Evolutionary conservation across 2,113 vertebrate species (phyloP).

Genomic region (Centropristis striata): DNA sequence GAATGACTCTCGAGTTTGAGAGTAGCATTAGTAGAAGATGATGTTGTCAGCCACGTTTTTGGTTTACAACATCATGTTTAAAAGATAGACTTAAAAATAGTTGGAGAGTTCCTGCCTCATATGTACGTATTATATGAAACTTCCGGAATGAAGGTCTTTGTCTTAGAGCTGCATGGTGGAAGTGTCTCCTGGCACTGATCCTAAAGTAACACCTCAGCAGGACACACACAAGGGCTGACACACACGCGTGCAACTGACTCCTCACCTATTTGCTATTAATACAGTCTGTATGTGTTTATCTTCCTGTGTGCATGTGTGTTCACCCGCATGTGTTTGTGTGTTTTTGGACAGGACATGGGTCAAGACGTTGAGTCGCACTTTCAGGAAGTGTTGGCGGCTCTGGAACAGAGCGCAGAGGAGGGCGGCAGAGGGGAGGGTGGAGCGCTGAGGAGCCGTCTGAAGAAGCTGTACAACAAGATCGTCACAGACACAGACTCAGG

Average conservation of each 20-base stretch:
- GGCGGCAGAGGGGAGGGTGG: conserved; percentile 45
- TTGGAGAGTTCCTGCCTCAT: not conserved
- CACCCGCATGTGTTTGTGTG: conserved; percentile 42
- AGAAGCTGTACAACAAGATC: conserved; percentile 86
- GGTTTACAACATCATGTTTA: too few relatives aligned
- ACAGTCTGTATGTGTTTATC: conserved; percentile 45
- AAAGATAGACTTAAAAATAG: conserved; percentile 19
- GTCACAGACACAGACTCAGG: conserved; percentile 77
- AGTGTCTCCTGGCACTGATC: conserved; percentile 52
- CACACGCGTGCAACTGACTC: conserved; percentile 36
- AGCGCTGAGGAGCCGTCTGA: conserved; percentile 79
- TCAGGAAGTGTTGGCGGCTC: conserved; percentile 86
- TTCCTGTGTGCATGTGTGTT: conserved; percentile 54
- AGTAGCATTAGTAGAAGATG: not conserved
- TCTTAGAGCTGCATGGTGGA: conserved; percentile 27
- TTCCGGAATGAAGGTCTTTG: conserved; percentile 40
- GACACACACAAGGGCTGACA: conserved; percentile 19
- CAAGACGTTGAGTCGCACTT: conserved; percentile 86
- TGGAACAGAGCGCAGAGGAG: conserved; percentile 81
- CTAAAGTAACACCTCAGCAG: conserved; percentile 67
- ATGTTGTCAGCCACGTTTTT: not conserved
- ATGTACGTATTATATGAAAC: conserved; percentile 21
- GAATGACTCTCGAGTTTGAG: not conserved
- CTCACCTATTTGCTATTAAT: conserved; percentile 68
- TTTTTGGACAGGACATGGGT: conserved; percentile 83